Base-by-base conservation (phyloP, 1,140 invertebrate genomes). In the Drosophila fuyamai region DNA sequence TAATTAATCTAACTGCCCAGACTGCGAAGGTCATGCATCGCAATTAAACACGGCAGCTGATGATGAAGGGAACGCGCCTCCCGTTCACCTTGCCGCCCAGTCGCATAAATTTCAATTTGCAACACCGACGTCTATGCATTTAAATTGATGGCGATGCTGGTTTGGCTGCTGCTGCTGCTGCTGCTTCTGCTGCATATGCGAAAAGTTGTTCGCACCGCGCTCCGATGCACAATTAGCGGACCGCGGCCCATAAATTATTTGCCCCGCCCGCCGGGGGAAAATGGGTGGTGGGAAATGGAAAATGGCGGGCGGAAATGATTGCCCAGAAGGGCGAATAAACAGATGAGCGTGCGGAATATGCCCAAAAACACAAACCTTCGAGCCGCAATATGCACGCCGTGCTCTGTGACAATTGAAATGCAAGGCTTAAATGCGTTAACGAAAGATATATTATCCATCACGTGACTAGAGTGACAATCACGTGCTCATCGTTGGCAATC, bases 51-150 rank as follows among this genome's bases (percentile, higher is more conserved):
- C 46, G 76, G 23, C 41, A 41, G 71, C 40, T 50, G 51, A 58
- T 67, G 65, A 63, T 65, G 70, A 75, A 75, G 71, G 56, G 56
- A 66, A 54, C 23, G n/a, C 13, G 32, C 60, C 55, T 14, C 35
- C 7, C 60, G n/a, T 29, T 56, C 16, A 73, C 72, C 72, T 76
- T 47, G 61, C n/a, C 32, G 47, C 35, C 70, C 55, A 58, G 79
- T 73, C 67, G 79, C 83, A 88, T 86, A 86, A 86, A 86, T 86
- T 88, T 86, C 83, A 83, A 86, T 86, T 88, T 79, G 79, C 81
- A 76, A 68, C 56, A 56, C 35, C 29, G 9, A 27, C 8, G 10
- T 40, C 41, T 72, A 59, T 80, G 81, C 61, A 68, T 76, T 81
- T 70, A 61, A 78, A 76, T 77, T 77, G 82, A 53, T 61, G 53